Base-by-base conservation (phyloP, 2,797 vertebrate genomes). In the Eleutherodactylus coqui region DNA sequence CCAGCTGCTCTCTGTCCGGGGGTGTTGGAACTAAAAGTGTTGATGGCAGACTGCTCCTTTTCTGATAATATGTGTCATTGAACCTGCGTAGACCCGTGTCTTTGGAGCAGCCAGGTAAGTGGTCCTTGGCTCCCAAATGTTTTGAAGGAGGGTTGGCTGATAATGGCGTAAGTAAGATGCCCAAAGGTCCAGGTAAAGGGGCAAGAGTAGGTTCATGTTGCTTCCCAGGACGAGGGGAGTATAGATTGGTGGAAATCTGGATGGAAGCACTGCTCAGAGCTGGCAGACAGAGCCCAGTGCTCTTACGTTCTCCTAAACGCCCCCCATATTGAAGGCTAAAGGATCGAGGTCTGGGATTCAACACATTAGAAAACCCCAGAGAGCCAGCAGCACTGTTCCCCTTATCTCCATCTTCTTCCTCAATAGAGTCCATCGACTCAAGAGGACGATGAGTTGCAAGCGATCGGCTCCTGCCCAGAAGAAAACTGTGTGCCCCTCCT, bases 41-140 rank as follows among this genome's bases (percentile, higher is more conserved):
- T 11, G 90, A 91, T 6, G 94, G 94, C 51, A 95, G 89, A 70
- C 95, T 95, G 62, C 90, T 92, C 45, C 94, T 89, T 86, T 95
- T 96, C 86, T 91, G 89, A 55, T 94, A 94, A 72, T 93, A 95
- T 38, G 89, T 90, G 16, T 93, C 92, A 45, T 92, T 86, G 86
- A 95, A 92, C 78, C 75, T 87, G 17, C 88, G 77, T 38, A 89
- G 5, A 6, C 83, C 70, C 0, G 90, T 86, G 13, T 87, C 86
- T 60, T 79, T 83, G 29, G 80, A 72, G 41, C 86, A 82, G 5
- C 85, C 85, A 32, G 78, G 85, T 13, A 78, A 72, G 53, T 72
- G 81, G 49, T 84, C 78, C 38, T 81, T 69, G 82, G 70, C 60
- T 21, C 83, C 58, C 10, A 16, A 67, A 36, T 55, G 60, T 16